phyloP scores from a whole-genome alignment of 2,797 vertebrate species.

The Sciurus carolinensis region DNA sequence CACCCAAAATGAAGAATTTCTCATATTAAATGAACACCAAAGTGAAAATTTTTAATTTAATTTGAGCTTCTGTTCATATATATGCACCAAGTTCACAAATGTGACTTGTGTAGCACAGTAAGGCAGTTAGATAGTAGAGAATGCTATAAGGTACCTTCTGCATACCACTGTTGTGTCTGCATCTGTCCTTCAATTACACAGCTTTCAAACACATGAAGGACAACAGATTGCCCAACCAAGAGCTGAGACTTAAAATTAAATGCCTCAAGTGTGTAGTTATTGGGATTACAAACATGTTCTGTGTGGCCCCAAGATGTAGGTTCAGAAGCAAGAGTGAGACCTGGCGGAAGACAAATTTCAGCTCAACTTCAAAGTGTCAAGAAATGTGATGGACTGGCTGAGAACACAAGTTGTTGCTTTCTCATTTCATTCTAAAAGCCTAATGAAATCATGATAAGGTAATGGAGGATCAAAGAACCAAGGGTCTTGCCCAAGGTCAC shows the following conservation, averaged over 20 bases:
- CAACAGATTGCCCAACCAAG: background rate
- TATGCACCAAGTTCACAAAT: background rate
- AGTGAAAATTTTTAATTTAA: conserved; percentile 39
- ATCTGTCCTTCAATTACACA: background rate
- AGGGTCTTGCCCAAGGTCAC: background rate
- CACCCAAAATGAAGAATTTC: conserved; percentile 1
- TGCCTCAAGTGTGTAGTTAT: background rate
- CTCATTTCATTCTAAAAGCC: background rate
- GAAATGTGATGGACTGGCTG: background rate
- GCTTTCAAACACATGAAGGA: conserved; percentile 20
- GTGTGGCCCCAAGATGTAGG: background rate
- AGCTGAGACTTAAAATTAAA: background rate
- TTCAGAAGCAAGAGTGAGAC: conserved; percentile 34
- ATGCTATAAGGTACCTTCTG: background rate
- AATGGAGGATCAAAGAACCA: background rate
- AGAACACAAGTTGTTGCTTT: background rate
- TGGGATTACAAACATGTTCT: background rate
- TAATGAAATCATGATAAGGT: background rate
- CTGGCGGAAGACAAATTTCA: background rate
- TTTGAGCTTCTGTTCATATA: background rate
- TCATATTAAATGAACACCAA: background rate
- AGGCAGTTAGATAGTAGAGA: background rate
- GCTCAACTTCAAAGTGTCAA: background rate
- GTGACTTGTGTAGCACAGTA: background rate
- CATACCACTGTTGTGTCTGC: background rate